Evolutionary conservation across 2,113 vertebrate species (phyloP), one percentile per base, ranked within the genome.

Genomic region (Melanostigma gelatinosum): DNA sequence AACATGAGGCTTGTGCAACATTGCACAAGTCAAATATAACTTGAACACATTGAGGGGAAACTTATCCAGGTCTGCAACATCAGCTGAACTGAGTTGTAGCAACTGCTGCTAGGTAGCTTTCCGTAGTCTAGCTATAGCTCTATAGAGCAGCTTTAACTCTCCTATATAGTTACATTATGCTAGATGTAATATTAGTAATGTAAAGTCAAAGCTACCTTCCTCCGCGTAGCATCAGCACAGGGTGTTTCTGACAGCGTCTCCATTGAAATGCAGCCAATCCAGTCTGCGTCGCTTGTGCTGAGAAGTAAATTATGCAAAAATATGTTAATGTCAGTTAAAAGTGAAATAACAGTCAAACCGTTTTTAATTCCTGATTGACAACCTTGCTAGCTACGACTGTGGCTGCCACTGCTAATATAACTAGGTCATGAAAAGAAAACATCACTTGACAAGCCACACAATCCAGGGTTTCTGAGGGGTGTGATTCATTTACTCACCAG

Each of bases 241-340:
- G 64, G 9, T 90, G 83, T 83, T 89, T 85, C 87, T 86, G 88
- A 81, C 77, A 83, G 75, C 4, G 32, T 84, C 67, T 92, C 90
- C 93, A 94, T 93, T 63, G 74, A 89, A 67, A 48, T 46, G 16
- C 16, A 78, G 36, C 34, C 84, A 40, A 38, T 68, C 24, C 81
- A 46, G 54, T 48, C 54, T 32, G 54, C 27, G 44, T 60, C 38
- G 20, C 42, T n/a, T 46, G 29, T 32, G 27, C 10, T 18, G n/a
- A 75, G 11, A 6, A 50, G 27, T 18, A 29, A 86, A 79, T 10
- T 42, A 5, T 50, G 7, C 18, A 32, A 5, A 75, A 65, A 16
- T 4, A 4, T 4, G 46, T 55, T 32, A 4, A 24, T 2, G 10
- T 4, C 52, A 32, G 24, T 27, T 80, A 22, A 67, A 52, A 50